Conservation (phyloP, 2,113 vertebrate species). For the Aspidoscelis tigris region DNA sequence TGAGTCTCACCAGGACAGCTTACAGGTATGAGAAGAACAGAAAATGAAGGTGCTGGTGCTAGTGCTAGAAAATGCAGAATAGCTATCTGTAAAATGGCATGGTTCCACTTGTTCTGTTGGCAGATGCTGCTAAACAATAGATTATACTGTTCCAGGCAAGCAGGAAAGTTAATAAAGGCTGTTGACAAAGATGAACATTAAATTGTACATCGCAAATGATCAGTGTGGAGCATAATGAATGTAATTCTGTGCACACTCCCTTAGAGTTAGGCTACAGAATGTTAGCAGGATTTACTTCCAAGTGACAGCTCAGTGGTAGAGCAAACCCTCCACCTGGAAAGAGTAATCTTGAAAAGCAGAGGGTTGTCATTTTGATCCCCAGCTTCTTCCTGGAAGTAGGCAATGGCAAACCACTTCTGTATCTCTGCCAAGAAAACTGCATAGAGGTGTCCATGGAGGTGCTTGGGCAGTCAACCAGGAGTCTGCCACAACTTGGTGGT, state of each 20-base stretch:
- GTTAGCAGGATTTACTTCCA: neutral
- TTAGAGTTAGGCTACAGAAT: neutral
- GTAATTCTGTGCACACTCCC: neutral
- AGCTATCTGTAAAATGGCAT: slow-evolving; percentile 53
- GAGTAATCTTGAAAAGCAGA: no score
- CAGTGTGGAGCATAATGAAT: neutral
- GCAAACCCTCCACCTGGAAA: no score
- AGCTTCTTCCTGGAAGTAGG: no score
- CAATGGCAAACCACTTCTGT: no score
- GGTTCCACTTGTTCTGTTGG: slow-evolving; percentile 55
- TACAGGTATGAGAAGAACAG: slow-evolving; percentile 35
- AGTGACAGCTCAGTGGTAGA: neutral
- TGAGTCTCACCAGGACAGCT: slow-evolving; percentile 22
- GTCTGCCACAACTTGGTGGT: no score
- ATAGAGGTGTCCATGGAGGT: no score
- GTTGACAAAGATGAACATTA: slow-evolving; percentile 43
- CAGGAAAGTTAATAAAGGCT: slow-evolving; percentile 43
- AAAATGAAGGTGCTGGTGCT: slow-evolving; percentile 29
- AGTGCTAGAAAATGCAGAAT: neutral
- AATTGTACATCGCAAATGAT: neutral
- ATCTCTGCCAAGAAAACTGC: no score
- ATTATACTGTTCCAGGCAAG: slow-evolving; percentile 47
- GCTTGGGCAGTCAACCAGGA: no score
- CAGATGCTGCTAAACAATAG: slow-evolving; percentile 59
- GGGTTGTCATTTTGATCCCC: no score